These are phyloP conservation scores for Caradrina kadenii DNA, from an alignment of 2,888 invertebrate species.

Conservation along the genomic window DNA sequence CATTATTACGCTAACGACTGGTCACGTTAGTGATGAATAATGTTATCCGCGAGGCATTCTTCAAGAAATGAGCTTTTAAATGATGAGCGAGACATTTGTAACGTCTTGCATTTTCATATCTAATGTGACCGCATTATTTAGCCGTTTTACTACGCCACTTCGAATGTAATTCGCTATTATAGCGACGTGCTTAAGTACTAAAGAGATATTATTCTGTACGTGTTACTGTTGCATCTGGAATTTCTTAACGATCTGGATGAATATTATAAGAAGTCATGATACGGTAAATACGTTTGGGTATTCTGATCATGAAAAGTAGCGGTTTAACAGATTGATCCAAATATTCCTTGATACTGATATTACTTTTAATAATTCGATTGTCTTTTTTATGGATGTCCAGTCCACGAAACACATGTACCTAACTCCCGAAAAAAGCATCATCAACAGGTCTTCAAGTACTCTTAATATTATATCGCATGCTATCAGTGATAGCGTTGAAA, in stretches of 20 bases:
- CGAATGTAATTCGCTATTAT: slow-evolving; percentile 45
- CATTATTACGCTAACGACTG: slow-evolving; percentile 64
- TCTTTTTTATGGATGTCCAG: not conserved
- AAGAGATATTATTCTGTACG: slow-evolving; percentile 52
- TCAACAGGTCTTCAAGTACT: not conserved
- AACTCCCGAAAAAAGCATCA: not conserved
- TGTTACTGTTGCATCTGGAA: slow-evolving; percentile 48
- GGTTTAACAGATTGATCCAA: slow-evolving; percentile 3
- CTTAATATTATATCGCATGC: not conserved
- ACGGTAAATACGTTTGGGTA: slow-evolving; percentile 16
- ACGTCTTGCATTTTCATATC: slow-evolving; percentile 58
- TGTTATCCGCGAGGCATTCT: slow-evolving; percentile 66
- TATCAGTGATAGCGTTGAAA: slow-evolving; percentile 17
- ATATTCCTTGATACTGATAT: slow-evolving; percentile 3
- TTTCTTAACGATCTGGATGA: slow-evolving; percentile 40
- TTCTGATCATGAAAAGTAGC: slow-evolving; percentile 15
- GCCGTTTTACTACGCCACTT: slow-evolving; percentile 52
- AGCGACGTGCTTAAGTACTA: slow-evolving; percentile 48
- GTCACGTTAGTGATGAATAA: slow-evolving; percentile 74
- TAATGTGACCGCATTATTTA: slow-evolving; percentile 62
- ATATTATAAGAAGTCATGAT: slow-evolving; percentile 31
- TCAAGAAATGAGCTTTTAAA: slow-evolving; percentile 68
- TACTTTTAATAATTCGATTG: too few species aligned
- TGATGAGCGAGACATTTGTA: slow-evolving; percentile 57
- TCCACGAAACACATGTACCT: not conserved